Conservation (phyloP, 1,140 invertebrate species). For the Melanaphis sacchari region DNA sequence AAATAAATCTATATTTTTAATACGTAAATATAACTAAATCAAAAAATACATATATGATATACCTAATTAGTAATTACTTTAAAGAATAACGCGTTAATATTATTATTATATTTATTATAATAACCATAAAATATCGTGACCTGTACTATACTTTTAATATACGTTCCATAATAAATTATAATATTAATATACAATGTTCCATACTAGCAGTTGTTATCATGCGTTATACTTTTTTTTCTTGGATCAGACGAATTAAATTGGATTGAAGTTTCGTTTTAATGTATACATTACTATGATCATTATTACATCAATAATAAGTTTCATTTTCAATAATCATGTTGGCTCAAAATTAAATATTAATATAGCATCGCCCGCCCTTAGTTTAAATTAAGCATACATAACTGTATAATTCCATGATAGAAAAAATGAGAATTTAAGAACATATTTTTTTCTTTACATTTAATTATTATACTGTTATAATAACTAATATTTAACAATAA, state of each 20-base stretch:
- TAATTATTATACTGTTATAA: too few species aligned
- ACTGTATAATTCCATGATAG: too few species aligned
- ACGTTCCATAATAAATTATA: neutral
- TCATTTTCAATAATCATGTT: too few species aligned
- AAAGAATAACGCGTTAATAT: neutral
- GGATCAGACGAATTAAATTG: neutral
- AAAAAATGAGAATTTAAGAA: too few species aligned
- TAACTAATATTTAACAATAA: too few species aligned
- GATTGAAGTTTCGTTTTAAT: neutral
- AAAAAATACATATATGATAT: neutral
- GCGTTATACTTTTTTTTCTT: neutral
- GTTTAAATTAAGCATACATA: too few species aligned
- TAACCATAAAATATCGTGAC: neutral
- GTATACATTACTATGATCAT: neutral
- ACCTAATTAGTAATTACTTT: neutral
- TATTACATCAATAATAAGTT: too few species aligned
- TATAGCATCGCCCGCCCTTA: too few species aligned
- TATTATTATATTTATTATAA: neutral
- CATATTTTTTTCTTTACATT: too few species aligned
- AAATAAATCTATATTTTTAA: neutral
- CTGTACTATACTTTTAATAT: neutral
- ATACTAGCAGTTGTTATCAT: neutral
- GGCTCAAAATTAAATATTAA: too few species aligned
- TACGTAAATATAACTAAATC: neutral
- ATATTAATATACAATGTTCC: neutral